These are phyloP conservation scores for Hippocampus comes DNA, from an alignment of 2,113 vertebrate species.

Conservation along the genomic window DNA sequence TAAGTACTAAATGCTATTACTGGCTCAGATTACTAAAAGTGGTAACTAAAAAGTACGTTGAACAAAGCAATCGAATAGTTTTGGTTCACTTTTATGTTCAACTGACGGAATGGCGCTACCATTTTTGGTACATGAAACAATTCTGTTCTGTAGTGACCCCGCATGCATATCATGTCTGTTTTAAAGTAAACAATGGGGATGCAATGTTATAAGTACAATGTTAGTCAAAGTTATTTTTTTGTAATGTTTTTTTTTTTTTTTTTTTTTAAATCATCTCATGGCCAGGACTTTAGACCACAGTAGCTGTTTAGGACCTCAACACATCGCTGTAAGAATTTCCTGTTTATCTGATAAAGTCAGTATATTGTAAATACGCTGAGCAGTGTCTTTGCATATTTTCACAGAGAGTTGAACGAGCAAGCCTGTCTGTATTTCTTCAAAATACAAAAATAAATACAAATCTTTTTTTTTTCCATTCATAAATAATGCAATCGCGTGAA, in stretches of 20 bases:
- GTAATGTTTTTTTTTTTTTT: slow-evolving; percentile 7
- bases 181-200: slow-evolving; percentile 1
- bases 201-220: background rate
- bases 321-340: slow-evolving; percentile 45
- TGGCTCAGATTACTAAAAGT: background rate
- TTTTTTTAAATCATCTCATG: slow-evolving; percentile 34
- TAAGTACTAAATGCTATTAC: background rate
- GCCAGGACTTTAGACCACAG: slow-evolving; percentile 1
- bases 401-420: background rate
- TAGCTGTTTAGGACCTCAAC: slow-evolving; percentile 33
- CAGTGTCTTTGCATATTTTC: background rate
- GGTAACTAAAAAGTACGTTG: background rate
- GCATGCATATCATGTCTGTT: slow-evolving; percentile 27
- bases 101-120: background rate
- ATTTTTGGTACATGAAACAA: background rate
- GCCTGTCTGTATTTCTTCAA: slow-evolving; percentile 3
- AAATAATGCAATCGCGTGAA: background rate
- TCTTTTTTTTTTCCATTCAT: no score
- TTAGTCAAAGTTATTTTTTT: background rate
- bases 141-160: slow-evolving; percentile 6
- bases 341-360: slow-evolving; percentile 51
- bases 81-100: slow-evolving; percentile 1
- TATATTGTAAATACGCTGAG: slow-evolving; percentile 63
- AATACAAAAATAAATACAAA: background rate
- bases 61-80: background rate